Evolutionary conservation across 2,797 vertebrate genomes (phyloP), one percentile per base, ranked within the genome.

Genomic region (Enteromius argenteus): DNA sequence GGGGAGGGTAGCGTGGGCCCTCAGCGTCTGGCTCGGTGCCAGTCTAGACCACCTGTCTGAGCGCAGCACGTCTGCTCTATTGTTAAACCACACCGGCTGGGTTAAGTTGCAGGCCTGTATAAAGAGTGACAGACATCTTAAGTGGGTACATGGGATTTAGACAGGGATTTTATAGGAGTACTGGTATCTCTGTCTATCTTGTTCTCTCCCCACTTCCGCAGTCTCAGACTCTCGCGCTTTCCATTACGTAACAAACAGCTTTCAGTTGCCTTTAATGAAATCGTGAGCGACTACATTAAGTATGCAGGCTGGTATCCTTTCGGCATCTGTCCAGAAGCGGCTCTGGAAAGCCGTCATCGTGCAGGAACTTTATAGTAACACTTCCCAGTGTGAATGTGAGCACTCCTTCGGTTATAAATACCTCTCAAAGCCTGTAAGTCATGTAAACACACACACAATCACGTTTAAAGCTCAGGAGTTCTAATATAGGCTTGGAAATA

Each of bases 261-360:
- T 91, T 90, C 90, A 89, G 88, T 90, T 90, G 88, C 88, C 90
- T 90, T 91, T 92, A 90, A 89, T 89, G 39, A 84, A 85, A 85
- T 75, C 15, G 23, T 13, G 37, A 30, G 10, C 32, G 60, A 84
- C 51, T 86, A 58, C 66, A 83, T 83, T 82, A 77, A 19, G 68
- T 46, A 17, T 72, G 53, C 51, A 37, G 37, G n/a, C 60, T 69
- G 30, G 64, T 84, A 35, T 73, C n/a, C 11, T 80, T 69, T 80
- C 5, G 15, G 35, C 51, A 21, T 30, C 69, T 30, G 44, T 72
- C 23, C 69, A 72, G 69, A 15, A 49, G 23, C 15, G 15, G 15
- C 44, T 69, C n/a, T 71, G 49, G 79, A 42, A 39, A 80, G 66
- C n/a, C 15, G 35, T 44, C 51, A 44, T 58, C 23, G 3, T n/a